phyloP scores from a whole-genome alignment of 1,140 invertebrate genomes.

The Holotrichia oblita region DNA sequence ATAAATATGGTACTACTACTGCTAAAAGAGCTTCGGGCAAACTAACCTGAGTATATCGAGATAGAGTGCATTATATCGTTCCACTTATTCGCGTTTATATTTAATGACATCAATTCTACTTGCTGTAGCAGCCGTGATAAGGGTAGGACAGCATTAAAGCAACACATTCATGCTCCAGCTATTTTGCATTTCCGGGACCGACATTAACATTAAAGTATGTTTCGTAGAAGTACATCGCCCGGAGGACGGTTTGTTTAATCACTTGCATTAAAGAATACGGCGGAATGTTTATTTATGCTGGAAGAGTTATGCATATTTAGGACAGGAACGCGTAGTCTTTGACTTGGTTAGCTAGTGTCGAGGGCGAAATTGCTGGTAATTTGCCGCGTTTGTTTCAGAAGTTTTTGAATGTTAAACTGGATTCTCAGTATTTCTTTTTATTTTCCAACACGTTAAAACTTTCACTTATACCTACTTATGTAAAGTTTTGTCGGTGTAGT shows the following conservation, averaged over 20 bases:
- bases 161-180: constrained; percentile 42
- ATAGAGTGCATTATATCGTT: not conserved
- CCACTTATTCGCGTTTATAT: constrained; percentile 1
- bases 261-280: constrained; percentile 35
- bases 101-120: constrained; percentile 3
- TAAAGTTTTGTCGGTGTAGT: not conserved
- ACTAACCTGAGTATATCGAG: not conserved
- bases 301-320: constrained; percentile 30
- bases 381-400: not conserved
- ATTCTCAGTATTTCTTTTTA: not conserved
- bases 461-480: not conserved
- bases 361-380: constrained; percentile 20
- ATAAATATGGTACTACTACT: no score
- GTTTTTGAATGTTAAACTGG: constrained; percentile 13
- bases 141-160: constrained; percentile 39
- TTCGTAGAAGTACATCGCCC: constrained; percentile 6
- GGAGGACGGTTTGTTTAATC: constrained; percentile 25
- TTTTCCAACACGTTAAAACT: not conserved
- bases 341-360: not conserved
- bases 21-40: no score
- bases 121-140: constrained; percentile 1
- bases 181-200: constrained; percentile 42
- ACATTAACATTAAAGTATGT: constrained; percentile 44
- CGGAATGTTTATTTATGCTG: constrained; percentile 18
- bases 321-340: not conserved